Conservation (phyloP, 2,888 invertebrate genomes). For the Stratiomys singularior region DNA sequence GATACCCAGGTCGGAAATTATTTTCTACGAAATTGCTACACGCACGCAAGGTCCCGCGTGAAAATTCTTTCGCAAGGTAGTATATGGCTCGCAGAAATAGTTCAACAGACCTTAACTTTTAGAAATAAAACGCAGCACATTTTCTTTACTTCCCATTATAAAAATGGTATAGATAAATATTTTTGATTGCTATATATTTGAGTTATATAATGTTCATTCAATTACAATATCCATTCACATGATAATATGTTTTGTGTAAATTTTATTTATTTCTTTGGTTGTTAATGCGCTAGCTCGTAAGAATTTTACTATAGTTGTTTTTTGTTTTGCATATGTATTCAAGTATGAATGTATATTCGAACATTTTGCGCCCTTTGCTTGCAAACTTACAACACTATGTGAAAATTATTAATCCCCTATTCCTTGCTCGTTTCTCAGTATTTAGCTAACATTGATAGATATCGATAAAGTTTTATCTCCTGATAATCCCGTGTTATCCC, state of each 20-base stretch:
- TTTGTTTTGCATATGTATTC: background rate
- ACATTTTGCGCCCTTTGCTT: background rate
- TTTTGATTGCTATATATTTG: conserved; percentile 41
- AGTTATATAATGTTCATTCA: conserved; percentile 35
- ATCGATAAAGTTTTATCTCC: background rate
- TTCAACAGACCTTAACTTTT: background rate
- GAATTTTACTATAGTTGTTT: background rate
- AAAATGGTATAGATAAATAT: conserved; percentile 51
- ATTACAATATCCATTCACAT: conserved; percentile 42
- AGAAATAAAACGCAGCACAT: conserved; percentile 28
- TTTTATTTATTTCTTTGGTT: conserved; percentile 10
- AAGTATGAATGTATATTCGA: background rate
- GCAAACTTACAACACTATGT: conserved; percentile 26
- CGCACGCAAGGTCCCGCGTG: too few species aligned
- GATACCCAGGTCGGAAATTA: too few species aligned
- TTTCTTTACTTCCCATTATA: conserved; percentile 50
- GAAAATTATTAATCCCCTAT: background rate
- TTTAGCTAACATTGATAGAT: conserved; percentile 12
- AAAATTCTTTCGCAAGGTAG: too few species aligned
- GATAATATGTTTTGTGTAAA: conserved; percentile 24
- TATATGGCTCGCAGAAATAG: too few species aligned
- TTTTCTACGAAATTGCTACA: too few species aligned
- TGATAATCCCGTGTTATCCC: background rate
- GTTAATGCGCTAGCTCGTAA: background rate
- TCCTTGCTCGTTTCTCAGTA: background rate